Conservation (phyloP, 2,888 invertebrate genomes). For the Hymenopus coronatus region DNA sequence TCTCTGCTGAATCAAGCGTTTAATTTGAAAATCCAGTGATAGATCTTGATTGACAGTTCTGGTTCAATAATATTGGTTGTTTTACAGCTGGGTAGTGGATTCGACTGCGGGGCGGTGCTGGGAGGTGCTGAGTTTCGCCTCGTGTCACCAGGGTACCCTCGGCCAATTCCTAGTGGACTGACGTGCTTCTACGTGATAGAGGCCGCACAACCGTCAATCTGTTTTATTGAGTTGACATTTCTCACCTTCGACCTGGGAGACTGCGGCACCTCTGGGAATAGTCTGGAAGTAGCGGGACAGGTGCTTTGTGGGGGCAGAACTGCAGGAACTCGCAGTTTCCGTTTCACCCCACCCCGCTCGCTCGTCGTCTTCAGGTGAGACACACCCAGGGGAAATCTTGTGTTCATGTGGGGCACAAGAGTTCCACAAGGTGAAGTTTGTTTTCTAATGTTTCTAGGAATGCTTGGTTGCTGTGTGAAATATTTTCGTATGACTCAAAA, state of each 20-base stretch:
- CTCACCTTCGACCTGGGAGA: constrained; percentile 25
- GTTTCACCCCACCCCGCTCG: constrained; percentile 18
- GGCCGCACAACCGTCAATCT: constrained; percentile 6
- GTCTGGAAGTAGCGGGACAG: constrained; percentile 19
- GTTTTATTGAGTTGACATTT: constrained; percentile 22
- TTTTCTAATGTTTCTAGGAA: no score
- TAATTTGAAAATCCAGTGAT: no score
- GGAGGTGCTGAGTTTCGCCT: constrained; percentile 2
- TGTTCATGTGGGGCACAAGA: neutral
- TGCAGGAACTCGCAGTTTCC: constrained; percentile 1
- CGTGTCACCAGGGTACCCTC: constrained; percentile 21
- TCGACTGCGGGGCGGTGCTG: constrained; percentile 2
- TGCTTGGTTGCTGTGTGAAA: no score
- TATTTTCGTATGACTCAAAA: no score
- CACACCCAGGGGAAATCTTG: neutral
- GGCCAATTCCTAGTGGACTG: neutral
- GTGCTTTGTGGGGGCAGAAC: constrained; percentile 5
- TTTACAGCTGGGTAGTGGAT: neutral
- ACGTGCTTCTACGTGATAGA: constrained; percentile 23
- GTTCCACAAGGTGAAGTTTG: neutral
- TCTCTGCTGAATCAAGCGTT: no score
- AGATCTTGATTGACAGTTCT: no score
- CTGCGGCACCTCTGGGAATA: constrained; percentile 11
- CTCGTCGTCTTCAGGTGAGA: constrained; percentile 20
- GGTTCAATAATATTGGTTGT: no score